These are phyloP conservation scores for Argentina silus DNA, from an alignment of 2,797 vertebrate species.

Conservation along the genomic window DNA sequence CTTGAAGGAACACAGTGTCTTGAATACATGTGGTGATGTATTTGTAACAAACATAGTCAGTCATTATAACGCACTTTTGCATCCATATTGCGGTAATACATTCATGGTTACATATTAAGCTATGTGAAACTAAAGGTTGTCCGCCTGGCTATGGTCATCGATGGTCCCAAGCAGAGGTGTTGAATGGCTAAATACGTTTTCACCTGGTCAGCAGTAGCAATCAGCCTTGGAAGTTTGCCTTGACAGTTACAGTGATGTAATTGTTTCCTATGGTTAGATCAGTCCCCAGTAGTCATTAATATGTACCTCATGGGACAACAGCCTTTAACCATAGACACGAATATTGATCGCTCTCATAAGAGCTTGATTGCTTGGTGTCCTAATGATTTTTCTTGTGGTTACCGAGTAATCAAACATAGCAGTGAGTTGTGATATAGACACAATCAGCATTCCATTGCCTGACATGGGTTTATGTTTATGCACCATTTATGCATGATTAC, in stretches of 20 bases:
- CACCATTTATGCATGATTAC: conserved; percentile 13
- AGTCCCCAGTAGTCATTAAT: conserved; percentile 36
- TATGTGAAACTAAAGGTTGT: no score
- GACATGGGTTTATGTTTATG: conserved; percentile 13
- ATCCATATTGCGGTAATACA: no score
- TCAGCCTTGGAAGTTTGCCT: not conserved
- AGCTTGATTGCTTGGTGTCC: conserved; percentile 12
- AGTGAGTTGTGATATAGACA: conserved; percentile 20
- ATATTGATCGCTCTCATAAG: conserved; percentile 50
- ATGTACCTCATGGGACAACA: conserved; percentile 9
- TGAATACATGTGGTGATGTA: no score
- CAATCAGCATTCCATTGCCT: conserved; percentile 34
- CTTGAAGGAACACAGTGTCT: no score
- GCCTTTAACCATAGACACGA: conserved; percentile 27
- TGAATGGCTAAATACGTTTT: no score
- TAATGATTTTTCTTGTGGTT: conserved; percentile 36
- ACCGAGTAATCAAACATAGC: conserved; percentile 21
- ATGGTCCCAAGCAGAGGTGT: not conserved
- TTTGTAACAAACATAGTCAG: no score
- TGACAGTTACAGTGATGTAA: conserved; percentile 1
- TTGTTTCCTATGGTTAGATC: conserved; percentile 11
- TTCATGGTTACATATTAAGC: no score
- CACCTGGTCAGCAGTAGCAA: conserved; percentile 9
- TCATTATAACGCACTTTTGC: no score
- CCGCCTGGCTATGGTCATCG: no score